phyloP scores from a whole-genome alignment of 2,888 invertebrate genomes.

The Siphonodentalium dalli region DNA sequence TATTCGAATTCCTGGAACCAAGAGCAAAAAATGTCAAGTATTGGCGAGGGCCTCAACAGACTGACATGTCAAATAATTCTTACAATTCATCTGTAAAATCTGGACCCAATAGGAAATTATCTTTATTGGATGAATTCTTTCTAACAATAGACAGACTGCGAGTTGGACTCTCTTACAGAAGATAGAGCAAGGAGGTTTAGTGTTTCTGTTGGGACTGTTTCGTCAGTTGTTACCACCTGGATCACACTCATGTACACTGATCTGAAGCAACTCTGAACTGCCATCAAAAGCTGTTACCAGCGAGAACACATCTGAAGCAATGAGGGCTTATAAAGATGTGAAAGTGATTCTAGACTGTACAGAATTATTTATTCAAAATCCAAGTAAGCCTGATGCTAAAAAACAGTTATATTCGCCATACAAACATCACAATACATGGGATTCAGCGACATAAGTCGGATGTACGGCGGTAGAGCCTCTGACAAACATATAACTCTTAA shows the following conservation, averaged over 20 bases:
- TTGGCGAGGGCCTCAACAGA: too few species aligned
- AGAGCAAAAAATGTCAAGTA: too few species aligned
- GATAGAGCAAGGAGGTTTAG: slow-evolving; percentile 5
- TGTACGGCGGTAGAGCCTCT: slow-evolving; percentile 21
- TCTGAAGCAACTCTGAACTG: slow-evolving; percentile 8
- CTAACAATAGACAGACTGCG: too few species aligned
- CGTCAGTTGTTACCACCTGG: slow-evolving; percentile 8
- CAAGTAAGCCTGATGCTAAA: slow-evolving; percentile 10
- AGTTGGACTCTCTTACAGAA: too few species aligned
- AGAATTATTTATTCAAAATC: slow-evolving; percentile 12
- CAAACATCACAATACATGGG: slow-evolving; percentile 21
- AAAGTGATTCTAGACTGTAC: slow-evolving; percentile 19
- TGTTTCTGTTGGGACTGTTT: slow-evolving; percentile 1
- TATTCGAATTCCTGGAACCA: too few species aligned
- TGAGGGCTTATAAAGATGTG: slow-evolving; percentile 5
- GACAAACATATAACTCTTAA: slow-evolving; percentile 20
- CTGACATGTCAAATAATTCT: too few species aligned
- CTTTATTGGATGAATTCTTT: too few species aligned
- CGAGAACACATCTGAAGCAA: slow-evolving; percentile 8
- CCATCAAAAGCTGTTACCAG: not conserved
- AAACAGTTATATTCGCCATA: slow-evolving; percentile 19
- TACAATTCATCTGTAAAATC: too few species aligned
- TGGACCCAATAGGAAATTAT: too few species aligned
- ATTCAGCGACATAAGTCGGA: slow-evolving; percentile 18
- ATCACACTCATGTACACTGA: slow-evolving; percentile 15